These are phyloP conservation scores for Ommatoiulus sabulosus DNA, from an alignment of 2,888 invertebrate species.

Conservation along the genomic window DNA sequence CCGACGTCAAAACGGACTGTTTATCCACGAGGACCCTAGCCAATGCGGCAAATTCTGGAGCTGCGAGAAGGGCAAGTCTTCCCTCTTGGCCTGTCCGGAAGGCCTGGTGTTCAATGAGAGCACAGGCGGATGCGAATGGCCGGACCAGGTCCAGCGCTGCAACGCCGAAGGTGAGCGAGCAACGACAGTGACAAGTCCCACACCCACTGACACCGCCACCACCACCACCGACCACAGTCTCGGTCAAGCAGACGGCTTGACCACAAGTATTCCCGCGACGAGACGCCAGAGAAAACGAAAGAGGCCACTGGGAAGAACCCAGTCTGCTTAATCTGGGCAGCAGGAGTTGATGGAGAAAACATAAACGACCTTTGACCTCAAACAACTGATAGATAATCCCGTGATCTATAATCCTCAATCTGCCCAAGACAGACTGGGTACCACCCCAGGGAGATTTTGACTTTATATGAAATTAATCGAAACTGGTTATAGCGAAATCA, in stretches of 20 bases:
- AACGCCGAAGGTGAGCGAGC: conserved; percentile 78
- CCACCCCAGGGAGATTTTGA: no score
- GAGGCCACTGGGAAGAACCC: background rate
- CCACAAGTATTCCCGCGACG: background rate
- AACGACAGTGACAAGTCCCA: background rate
- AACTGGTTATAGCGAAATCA: no score
- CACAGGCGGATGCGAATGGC: conserved; percentile 91
- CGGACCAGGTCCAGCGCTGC: conserved; percentile 82
- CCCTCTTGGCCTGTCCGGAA: conserved; percentile 84
- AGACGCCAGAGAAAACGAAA: conserved; percentile 47
- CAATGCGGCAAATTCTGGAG: conserved; percentile 85
- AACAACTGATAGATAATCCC: background rate
- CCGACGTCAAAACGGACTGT: conserved; percentile 70
- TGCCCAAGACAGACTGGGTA: no score
- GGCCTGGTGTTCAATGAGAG: conserved; percentile 91
- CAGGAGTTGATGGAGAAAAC: background rate
- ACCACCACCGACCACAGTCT: background rate
- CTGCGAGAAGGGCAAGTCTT: conserved; percentile 83
- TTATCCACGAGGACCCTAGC: conserved; percentile 78
- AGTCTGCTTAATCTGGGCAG: background rate
- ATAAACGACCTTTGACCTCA: background rate
- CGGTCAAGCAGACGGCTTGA: conserved; percentile 15
- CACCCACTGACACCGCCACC: background rate
- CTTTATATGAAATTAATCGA: no score
- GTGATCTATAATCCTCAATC: no score